These are phyloP conservation scores for Ochotona curzoniae DNA, from an alignment of 2,113 vertebrate species.

Conservation along the genomic window DNA sequence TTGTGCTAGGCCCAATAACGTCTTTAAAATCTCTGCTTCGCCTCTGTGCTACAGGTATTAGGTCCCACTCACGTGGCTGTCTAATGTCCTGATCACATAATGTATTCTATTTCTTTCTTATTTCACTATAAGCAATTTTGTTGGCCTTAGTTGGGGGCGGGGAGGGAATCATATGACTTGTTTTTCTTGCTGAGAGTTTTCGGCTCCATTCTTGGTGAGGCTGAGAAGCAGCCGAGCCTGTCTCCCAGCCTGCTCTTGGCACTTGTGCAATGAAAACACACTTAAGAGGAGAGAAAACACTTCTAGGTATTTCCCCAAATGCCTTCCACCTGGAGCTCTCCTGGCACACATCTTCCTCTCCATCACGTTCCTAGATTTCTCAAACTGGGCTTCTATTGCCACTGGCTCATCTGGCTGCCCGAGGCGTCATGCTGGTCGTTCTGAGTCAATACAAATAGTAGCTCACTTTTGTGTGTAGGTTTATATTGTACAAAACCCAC, in stretches of 20 bases:
- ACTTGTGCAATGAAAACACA: background rate
- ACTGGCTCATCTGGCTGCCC: background rate
- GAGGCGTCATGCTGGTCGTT: background rate
- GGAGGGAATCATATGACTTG: background rate
- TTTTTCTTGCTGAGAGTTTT: background rate
- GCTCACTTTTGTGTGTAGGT: background rate
- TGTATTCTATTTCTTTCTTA: background rate
- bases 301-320: background rate
- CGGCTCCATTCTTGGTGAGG: background rate
- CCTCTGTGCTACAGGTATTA: background rate
- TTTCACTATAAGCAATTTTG: slow-evolving; percentile 7
- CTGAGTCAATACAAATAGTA: background rate
- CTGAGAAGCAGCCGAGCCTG: background rate
- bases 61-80: background rate
- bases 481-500: background rate
- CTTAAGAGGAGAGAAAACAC: background rate
- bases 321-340: background rate
- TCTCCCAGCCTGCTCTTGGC: background rate
- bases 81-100: slow-evolving; percentile 10
- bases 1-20: too few species aligned
- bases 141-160: background rate
- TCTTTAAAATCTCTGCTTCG: slow-evolving; percentile 35
- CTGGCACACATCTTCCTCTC: background rate
- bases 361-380: background rate
- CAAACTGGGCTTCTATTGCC: background rate